Base-by-base conservation (phyloP, 1,140 invertebrate genomes). In the Nasonia giraulti region DNA sequence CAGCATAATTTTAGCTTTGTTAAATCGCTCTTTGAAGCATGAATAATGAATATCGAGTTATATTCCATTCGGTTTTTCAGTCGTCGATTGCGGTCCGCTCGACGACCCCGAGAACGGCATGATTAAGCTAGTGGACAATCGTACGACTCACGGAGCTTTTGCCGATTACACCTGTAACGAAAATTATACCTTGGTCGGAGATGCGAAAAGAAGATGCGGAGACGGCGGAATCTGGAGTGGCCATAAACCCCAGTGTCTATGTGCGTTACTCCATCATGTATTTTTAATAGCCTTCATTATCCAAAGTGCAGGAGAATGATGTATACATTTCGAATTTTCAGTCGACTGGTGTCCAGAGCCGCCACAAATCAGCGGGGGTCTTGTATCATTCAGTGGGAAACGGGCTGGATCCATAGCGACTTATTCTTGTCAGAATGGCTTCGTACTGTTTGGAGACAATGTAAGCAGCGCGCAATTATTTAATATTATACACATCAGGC, bases 261-360 rank as follows among this genome's bases (percentile, higher is more conserved):
- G 95, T 95, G 91, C 93, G 93, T 93, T 31, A 27, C 12, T 7
- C 68, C 27, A 11, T 44, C 40, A 44, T 8, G 1, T 10, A 44
- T 10, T 8, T 44, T 44, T 10, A 1, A 10, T 44, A 44, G 40
- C 40, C 10, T 11, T 71, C 27, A 11, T 68, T 68, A n/a, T 68
- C 66, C 2, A 68, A 17, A 17, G 11, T 27, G n/a, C n/a, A 23
- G n/a, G n/a, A 8, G 5, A 81, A 77, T 50, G 47, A 50, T 10
- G 12, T 17, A 12, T 50, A 17, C 4, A 68, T 66, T 37, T 73
- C 14, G 11, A 66, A 75, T 69, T 82, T 85, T 47, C 88, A 95
- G 94, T 97, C 86, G 96, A 97, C 89, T 97, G 96, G 96, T 98
- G 97, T 90, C 96, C 96, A 0, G 96, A 96, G 82, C 96, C 97